Conservation (phyloP, 2,888 invertebrate species). For the Synergus gifuensis region DNA sequence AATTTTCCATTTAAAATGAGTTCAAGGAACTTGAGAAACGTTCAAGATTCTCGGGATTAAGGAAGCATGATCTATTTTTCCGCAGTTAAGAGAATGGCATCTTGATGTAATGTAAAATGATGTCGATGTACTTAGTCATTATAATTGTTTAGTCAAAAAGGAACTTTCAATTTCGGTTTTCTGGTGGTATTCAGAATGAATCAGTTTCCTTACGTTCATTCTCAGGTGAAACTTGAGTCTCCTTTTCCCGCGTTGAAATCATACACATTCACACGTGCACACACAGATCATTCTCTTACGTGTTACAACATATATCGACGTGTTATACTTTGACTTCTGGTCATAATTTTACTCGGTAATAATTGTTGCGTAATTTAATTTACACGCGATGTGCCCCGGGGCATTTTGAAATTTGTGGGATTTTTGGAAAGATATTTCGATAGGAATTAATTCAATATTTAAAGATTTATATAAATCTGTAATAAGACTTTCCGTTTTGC, state of each 20-base stretch:
- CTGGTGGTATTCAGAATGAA: conserved; percentile 6
- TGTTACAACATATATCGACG: background rate
- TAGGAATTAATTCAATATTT: background rate
- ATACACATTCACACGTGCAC: conserved; percentile 41
- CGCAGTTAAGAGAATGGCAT: too few species aligned
- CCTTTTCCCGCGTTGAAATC: conserved; percentile 32
- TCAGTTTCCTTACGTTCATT: background rate
- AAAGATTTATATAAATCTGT: background rate
- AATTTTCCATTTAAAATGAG: too few species aligned
- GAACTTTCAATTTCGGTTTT: conserved; percentile 19
- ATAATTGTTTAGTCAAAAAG: background rate
- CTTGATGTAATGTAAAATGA: too few species aligned
- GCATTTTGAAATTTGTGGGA: background rate
- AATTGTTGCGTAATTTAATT: conserved; percentile 47
- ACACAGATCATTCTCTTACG: conserved; percentile 35
- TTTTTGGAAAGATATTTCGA: background rate
- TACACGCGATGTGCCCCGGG: background rate
- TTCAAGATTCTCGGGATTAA: too few species aligned
- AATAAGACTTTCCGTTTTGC: background rate
- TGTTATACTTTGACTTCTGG: conserved; percentile 45
- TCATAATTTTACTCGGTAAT: conserved; percentile 46
- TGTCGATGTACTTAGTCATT: background rate
- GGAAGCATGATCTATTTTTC: too few species aligned
- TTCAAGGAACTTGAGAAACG: too few species aligned
- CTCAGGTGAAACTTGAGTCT: conserved; percentile 13